Evolutionary conservation across 2,113 vertebrate species (phyloP), one percentile per base, ranked within the genome.

Genomic region (Rattus norvegicus): DNA sequence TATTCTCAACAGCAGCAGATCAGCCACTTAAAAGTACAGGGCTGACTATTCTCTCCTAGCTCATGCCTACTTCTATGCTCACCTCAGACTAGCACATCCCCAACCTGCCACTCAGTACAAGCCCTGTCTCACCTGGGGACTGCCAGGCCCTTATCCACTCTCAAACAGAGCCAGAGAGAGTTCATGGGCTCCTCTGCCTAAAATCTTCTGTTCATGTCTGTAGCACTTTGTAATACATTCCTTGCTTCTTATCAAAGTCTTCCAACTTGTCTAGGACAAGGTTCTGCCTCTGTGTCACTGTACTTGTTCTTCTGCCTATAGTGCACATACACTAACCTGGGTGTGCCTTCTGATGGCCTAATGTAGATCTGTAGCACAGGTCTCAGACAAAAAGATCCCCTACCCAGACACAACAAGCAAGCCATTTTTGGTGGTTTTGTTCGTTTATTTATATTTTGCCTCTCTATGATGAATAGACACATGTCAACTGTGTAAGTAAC

Each of bases 281-380:
- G 36, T 2, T n/a, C 3, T 65, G 77, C 65, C 43, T 65, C 36
- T 16, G 7, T 7, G 0, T 39, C 70, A 13, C 14, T 24, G 17
- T 7, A 26, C 26, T 43, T 10, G 19, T 3, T 47, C 49, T 77
- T 54, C 7, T 76, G 72, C 52, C 12, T 20, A 12, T 3, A 73
- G 56, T 0, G 0, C 56, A 12, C 26, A 33, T 0, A 39, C 56
- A 16, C 49, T 22, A 0, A 20, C 7, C 72, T 65, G 3, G 56
- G 43, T 6, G 24, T 2, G 36, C 70, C 16, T 47, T 67, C 83
- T 33, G 24, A 70, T 33, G 6, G 20, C 33, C 36, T 7, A 39
- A 10, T 7, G 36, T 9, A 56, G 4, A 33, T 33, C 75, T 13
- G 7, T 8, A 59, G 39, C 19, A 28, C 36, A 24, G 0, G 1